A percentile compares a stretch with the other conserved stretches of the same genome.
Conservation (phyloP, 2,797 vertebrate genomes). For the Gallinago stenura region DNA sequence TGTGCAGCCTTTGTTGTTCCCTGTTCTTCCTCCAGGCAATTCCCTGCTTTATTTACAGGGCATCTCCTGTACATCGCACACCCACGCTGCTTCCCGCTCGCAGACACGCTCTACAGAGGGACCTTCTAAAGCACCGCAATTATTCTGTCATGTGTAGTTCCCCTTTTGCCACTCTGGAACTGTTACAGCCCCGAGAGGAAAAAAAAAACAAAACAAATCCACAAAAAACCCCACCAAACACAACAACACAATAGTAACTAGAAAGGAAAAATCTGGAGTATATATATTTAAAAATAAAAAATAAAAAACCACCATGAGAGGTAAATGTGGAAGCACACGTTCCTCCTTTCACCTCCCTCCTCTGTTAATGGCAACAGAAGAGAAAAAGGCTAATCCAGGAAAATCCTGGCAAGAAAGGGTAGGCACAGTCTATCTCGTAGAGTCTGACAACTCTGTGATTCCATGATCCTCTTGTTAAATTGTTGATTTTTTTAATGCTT, state of each 20-base stretch:
- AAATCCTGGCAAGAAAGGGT: not conserved
- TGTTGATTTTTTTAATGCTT: not conserved
- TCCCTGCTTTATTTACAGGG: constrained; percentile 47
- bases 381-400: not conserved
- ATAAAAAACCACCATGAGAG: not conserved
- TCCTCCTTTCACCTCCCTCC: not conserved
- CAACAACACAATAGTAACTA: not conserved
- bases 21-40: constrained; percentile 10
- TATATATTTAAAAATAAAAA: not conserved
- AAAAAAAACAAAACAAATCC: not conserved
- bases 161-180: not conserved
- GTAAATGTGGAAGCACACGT: not conserved
- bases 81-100: constrained; percentile 30
- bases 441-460: too few relatives aligned
- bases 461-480: not conserved
- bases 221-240: not conserved
- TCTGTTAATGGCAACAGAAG: not conserved
- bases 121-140: not conserved
- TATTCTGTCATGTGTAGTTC: not conserved
- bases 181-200: not conserved
- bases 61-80: constrained; percentile 40
- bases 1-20: constrained; percentile 1
- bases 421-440: not conserved
- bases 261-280: not conserved
- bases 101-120: constrained; percentile 12